These are phyloP conservation scores for Lamellibrachia luymesi DNA, from an alignment of 1,140 invertebrate species.

Conservation along the genomic window DNA sequence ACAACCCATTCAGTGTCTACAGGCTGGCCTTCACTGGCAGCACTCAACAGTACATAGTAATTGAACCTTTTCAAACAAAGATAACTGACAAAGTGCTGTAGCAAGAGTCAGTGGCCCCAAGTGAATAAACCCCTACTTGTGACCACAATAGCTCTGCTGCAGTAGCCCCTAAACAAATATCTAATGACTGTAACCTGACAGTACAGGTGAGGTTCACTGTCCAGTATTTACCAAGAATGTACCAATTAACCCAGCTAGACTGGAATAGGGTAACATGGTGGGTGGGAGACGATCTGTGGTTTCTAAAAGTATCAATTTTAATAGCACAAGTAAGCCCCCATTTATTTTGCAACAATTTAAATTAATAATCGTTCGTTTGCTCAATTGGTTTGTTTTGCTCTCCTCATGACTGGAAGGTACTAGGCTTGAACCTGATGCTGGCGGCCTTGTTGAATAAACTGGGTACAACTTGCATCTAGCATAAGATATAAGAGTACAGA, in stretches of 20 bases:
- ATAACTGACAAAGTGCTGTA: background rate
- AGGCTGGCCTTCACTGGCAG: background rate
- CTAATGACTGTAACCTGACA: background rate
- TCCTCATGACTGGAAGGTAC: too few species aligned
- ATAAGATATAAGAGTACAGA: background rate
- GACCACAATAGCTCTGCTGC: background rate
- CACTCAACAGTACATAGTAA: background rate
- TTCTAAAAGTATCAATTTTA: background rate
- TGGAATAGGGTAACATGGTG: background rate
- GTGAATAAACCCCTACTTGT: background rate
- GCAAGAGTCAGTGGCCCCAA: background rate
- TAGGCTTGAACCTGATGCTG: too few species aligned
- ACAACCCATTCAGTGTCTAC: background rate
- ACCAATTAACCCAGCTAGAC: background rate
- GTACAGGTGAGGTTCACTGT: background rate
- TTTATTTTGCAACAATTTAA: background rate
- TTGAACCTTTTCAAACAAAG: background rate
- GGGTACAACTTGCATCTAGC: background rate
- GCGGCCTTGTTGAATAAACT: too few species aligned
- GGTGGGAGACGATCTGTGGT: background rate
- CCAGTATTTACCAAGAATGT: background rate
- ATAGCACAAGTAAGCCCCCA: background rate
- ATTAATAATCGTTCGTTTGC: background rate
- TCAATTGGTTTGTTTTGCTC: background rate
- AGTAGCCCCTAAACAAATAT: background rate